Conservation (phyloP, 2,888 invertebrate species). For the Clostera curtula region DNA sequence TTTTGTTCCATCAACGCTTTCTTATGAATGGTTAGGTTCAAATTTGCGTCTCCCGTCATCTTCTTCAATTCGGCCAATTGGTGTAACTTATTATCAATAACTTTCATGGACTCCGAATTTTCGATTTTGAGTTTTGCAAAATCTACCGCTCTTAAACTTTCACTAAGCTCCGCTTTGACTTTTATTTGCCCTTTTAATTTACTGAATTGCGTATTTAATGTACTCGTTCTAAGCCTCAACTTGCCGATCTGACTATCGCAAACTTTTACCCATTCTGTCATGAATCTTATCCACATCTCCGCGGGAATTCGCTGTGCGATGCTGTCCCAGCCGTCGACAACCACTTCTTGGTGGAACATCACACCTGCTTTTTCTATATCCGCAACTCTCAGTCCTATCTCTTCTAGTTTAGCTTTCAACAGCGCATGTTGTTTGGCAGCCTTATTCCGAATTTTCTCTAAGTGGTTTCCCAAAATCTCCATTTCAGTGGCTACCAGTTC, state of each 20-base stretch:
- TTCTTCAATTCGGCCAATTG: constrained; percentile 73
- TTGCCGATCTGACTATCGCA: constrained; percentile 74
- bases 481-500: constrained; percentile 68
- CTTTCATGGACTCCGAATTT: constrained; percentile 62
- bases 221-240: constrained; percentile 72
- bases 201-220: constrained; percentile 66
- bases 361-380: constrained; percentile 65
- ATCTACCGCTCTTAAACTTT: constrained; percentile 75
- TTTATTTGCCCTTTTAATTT: constrained; percentile 71
- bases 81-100: constrained; percentile 70
- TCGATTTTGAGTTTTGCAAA: constrained; percentile 78
- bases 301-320: constrained; percentile 77
- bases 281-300: constrained; percentile 74
- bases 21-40: constrained; percentile 72
- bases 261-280: constrained; percentile 76
- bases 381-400: constrained; percentile 62
- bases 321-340: constrained; percentile 69
- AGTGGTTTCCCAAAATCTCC: constrained; percentile 47
- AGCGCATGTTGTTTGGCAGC: constrained; percentile 50
- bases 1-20: constrained; percentile 71
- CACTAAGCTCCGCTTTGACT: constrained; percentile 73
- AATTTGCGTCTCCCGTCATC: constrained; percentile 74
- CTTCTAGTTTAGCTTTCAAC: constrained; percentile 71
- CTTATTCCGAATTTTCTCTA: constrained; percentile 38
- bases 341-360: constrained; percentile 68